Conservation (phyloP, 1,140 invertebrate genomes). For the Aradophagus sp. region DNA sequence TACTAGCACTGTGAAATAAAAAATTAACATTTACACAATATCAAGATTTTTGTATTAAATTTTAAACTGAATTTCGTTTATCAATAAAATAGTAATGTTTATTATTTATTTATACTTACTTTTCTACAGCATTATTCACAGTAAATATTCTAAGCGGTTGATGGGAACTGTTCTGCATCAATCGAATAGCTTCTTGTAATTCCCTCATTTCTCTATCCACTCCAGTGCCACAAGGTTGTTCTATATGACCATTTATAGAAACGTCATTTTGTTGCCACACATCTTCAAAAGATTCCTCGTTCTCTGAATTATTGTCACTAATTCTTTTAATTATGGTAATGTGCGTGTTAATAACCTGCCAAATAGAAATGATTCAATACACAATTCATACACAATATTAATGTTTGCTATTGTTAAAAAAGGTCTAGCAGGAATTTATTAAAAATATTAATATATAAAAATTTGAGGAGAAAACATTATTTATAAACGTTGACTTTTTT, state of each 20-base stretch:
- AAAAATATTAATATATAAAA: no score
- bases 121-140: slow-evolving; percentile 77
- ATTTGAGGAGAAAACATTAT: no score
- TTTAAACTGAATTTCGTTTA: no score
- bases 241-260: slow-evolving; percentile 76
- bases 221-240: slow-evolving; percentile 74
- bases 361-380: slow-evolving; percentile 2
- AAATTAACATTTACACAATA: no score
- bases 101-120: slow-evolving; percentile 72
- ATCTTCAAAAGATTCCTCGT: slow-evolving; percentile 64
- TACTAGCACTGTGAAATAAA: no score
- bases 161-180: slow-evolving; percentile 75
- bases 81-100: no score
- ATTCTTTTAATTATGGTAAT: slow-evolving; percentile 70
- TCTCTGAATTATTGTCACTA: slow-evolving; percentile 56
- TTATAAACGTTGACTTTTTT: no score
- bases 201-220: slow-evolving; percentile 78
- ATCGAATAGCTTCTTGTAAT: slow-evolving; percentile 78
- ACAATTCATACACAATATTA: no score
- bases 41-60: no score
- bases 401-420: no score
- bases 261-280: slow-evolving; percentile 57
- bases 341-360: slow-evolving; percentile 72
- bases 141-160: slow-evolving; percentile 78
- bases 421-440: no score